Evolutionary conservation across 2,888 invertebrate species (phyloP).

Genomic region (Drosophila histrio): DNA sequence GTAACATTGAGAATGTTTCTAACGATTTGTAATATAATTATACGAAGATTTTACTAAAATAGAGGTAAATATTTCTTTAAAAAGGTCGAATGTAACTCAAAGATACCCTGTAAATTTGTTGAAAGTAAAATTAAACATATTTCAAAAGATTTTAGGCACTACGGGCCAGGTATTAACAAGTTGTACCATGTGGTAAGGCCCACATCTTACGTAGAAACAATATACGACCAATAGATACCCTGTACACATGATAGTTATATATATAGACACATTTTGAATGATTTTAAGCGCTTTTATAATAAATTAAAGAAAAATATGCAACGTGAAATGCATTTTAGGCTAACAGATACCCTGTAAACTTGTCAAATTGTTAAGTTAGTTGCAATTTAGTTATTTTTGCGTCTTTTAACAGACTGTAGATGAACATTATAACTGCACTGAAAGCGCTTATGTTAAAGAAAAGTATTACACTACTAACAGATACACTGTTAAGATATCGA

Average conservation of each 20-base stretch:
- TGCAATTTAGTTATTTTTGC: no score
- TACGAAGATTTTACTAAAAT: no score
- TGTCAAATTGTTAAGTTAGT: no score
- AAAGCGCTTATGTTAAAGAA: no score
- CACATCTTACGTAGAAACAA: background rate
- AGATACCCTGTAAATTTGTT: background rate
- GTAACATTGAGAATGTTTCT: no score
- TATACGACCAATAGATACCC: background rate
- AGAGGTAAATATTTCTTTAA: no score
- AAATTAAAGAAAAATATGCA: no score
- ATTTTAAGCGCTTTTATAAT: background rate
- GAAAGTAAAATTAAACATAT: background rate
- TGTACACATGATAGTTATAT: background rate
- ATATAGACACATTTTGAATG: background rate
- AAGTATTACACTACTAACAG: background rate
- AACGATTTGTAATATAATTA: no score
- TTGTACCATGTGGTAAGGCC: no score
- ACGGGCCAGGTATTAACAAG: background rate
- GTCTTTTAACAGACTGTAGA: no score
- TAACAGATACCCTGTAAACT: background rate
- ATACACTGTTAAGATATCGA: slow-evolving; percentile 4
- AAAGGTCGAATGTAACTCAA: background rate
- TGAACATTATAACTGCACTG: background rate
- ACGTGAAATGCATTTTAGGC: background rate
- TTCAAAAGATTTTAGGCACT: no score